These are phyloP conservation scores for Cataglyphis hispanica DNA, from an alignment of 1,140 invertebrate species.

Conservation along the genomic window DNA sequence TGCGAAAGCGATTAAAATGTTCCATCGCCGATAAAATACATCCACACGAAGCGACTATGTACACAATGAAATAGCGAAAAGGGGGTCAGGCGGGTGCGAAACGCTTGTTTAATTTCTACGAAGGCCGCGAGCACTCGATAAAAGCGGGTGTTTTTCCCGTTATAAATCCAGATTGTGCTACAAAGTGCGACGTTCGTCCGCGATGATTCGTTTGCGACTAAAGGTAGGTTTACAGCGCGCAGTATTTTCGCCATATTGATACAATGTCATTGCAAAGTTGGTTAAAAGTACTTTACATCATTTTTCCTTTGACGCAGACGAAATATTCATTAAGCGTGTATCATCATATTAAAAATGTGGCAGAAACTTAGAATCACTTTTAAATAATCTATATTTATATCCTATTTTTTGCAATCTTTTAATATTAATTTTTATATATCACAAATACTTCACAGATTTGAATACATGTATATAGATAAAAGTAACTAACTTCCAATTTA, in stretches of 20 bases:
- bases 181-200: constrained; percentile 65
- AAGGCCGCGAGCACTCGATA: constrained; percentile 66
- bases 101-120: constrained; percentile 72
- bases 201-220: constrained; percentile 64
- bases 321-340: too few species aligned
- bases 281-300: constrained; percentile 13
- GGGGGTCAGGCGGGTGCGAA: constrained; percentile 64
- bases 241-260: constrained; percentile 44
- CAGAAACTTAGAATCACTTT: background rate
- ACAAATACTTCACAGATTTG: background rate
- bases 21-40: constrained; percentile 45
- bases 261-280: background rate
- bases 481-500: background rate
- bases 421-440: background rate
- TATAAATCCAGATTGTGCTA: constrained; percentile 71
- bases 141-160: constrained; percentile 64
- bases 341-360: background rate
- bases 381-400: background rate
- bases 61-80: constrained; percentile 41
- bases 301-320: background rate
- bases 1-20: constrained; percentile 72
- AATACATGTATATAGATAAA: background rate
- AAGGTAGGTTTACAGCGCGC: constrained; percentile 31
- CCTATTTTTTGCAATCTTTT: background rate
- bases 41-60: constrained; percentile 37